A percentile compares a stretch with the other conserved stretches of the same genome.
phyloP scores from a whole-genome alignment of 2,888 invertebrate genomes.

The Dryobota labecula region DNA sequence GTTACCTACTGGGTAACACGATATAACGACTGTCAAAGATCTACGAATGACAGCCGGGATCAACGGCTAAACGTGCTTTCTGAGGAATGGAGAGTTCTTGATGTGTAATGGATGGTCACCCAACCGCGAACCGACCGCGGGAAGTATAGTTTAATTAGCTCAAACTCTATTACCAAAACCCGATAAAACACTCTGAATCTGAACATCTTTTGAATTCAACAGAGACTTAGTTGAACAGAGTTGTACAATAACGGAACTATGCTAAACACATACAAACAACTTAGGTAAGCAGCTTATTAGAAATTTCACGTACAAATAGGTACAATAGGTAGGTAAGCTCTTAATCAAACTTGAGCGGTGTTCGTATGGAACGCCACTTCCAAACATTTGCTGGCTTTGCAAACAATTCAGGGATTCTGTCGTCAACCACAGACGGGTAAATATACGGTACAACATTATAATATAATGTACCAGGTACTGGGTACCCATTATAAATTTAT shows the following conservation, averaged over 20 bases:
- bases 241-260: neutral
- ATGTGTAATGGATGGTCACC: too few species aligned
- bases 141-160: too few species aligned
- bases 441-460: neutral
- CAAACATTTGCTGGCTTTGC: slow-evolving; percentile 24
- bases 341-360: slow-evolving; percentile 20
- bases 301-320: neutral
- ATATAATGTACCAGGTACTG: neutral
- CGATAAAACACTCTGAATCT: neutral
- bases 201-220: neutral
- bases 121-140: too few species aligned
- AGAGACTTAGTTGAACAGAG: neutral
- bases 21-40: too few species aligned
- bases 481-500: neutral
- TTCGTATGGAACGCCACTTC: neutral
- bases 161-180: too few species aligned
- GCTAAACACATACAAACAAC: neutral
- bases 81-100: too few species aligned
- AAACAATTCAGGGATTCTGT: slow-evolving; percentile 23
- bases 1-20: too few species aligned
- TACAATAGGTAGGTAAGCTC: slow-evolving; percentile 19
- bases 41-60: too few species aligned
- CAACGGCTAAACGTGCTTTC: too few species aligned
- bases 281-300: slow-evolving; percentile 11
- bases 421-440: neutral